Base-by-base conservation (phyloP, 2,797 vertebrate genomes). In the Ispidina picta region DNA sequence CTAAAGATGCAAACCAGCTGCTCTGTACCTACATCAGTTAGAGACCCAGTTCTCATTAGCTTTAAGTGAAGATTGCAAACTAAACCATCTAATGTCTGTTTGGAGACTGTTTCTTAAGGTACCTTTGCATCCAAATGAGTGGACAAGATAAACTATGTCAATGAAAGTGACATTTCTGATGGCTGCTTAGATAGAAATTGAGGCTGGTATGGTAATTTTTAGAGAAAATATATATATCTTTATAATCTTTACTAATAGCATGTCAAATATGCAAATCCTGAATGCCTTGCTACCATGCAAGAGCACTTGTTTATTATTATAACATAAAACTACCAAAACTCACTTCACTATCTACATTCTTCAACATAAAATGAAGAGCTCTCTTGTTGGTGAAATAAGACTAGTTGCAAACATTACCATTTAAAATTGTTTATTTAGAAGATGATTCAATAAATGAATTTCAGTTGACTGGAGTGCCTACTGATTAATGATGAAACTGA, bases 381-480 rank as follows among this genome's bases (percentile, higher is more conserved):
- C 15, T 44, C 66, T 51, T 56, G 85, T 29, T 66, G 41, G 48
- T 46, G 83, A 83, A 88, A 88, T 20, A 72, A 78, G 49, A 62
- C 26, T 37, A 70, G 65, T 49, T 75, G 68, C 77, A 58, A 79
- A 78, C 39, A 69, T 55, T 56, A 71, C 10, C 9, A 86, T 65
- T 88, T 64, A 74, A 71, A 93, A 88, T 79, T 1, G 71, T 51
- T 17, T 73, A 74, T 51, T 17, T 71, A 62, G 33, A 37, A 95
- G 68, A 92, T 68, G 71, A 86, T 86, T 84, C 73, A 71, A 69
- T 56, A 92, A 85, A 85, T 75, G n/a, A 86, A 92, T 81, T 89
- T 58, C 1, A 13, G 79, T 20, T 94, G 60, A 84, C 51, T 84
- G 71, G 35, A 86, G 44, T 71, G 66, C 43, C 70, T 92, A 64